Evolutionary conservation across 2,113 vertebrate genomes (phyloP), one percentile per base, ranked within the genome.

Genomic region (Clarias batrachus): DNA sequence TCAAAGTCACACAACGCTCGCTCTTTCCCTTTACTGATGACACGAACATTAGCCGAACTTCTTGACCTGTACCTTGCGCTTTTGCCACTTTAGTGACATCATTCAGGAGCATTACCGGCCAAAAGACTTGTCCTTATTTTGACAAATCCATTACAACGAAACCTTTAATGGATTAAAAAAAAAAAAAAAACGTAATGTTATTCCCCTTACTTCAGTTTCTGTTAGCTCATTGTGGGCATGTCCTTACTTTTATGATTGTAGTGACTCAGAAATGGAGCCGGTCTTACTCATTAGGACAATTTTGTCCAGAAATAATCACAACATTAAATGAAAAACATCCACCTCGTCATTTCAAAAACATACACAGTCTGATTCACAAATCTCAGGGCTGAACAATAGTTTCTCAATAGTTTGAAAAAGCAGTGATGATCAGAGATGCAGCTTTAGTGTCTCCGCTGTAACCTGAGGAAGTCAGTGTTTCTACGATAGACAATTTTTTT

Each of bases 151-250:
- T 70, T 25, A 8, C 25, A 30, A 71, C 54, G 33, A 37, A 37
- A 37, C 33, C 1, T 37, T 37, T 37, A 37, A 37, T 37, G 33
- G 33, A 37, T 37, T 33, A 33, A 33, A 33, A 33, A 37, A 37
- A 37, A 37, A 25, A 12, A 73, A 60, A 73, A 77, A 59, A 71
- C 76, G 48, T 8, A 48, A 86, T 41, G 19, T 59, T 63, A 83
- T 70, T 56, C 11, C 25, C 62, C 25, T 86, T 10, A 60, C 33
- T 48, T 16, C 56, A 62, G 79, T 82, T 86, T 86, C 85, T 59
- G 56, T 81, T 59, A 68, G 17, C 23, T 25, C 70, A 80, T 57
- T 27, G 41, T 66, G 65, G 85, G 54, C 7, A 79, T 86, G 85
- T 41, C 62, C 62, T 33, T 57, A 17, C 19, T 63, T 81, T 62